These are phyloP conservation scores for Sinodicranocentrus sp. DNA, from an alignment of 2,888 invertebrate genomes.

Conservation along the genomic window DNA sequence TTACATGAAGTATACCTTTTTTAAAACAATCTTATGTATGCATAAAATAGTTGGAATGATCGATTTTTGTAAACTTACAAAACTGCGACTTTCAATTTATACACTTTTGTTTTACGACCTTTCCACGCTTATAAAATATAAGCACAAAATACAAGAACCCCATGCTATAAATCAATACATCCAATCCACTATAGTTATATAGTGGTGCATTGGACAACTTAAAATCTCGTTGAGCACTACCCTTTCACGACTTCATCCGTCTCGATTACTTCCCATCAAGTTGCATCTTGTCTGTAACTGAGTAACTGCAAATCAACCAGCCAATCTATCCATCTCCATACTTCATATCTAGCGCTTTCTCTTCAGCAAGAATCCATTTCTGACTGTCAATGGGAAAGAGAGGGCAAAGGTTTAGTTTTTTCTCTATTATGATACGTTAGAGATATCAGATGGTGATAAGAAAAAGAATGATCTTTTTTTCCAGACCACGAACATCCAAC, in stretches of 20 bases:
- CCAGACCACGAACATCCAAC: background rate
- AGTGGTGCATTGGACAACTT: too few species aligned
- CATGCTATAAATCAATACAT: too few species aligned
- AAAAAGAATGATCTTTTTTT: background rate
- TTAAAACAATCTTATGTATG: too few species aligned
- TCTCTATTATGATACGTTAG: conserved; percentile 5
- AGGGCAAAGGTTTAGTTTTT: conserved; percentile 33
- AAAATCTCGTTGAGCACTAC: too few species aligned
- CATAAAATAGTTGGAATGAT: too few species aligned
- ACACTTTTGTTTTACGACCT: too few species aligned
- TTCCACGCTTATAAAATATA: too few species aligned
- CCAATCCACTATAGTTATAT: too few species aligned
- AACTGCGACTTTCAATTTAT: too few species aligned
- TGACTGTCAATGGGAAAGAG: conserved; percentile 38
- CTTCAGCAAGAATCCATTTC: conserved; percentile 31
- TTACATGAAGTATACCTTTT: too few species aligned
- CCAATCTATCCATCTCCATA: conserved; percentile 40
- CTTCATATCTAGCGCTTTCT: conserved; percentile 19
- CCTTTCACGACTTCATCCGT: conserved; percentile 7
- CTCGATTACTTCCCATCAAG: conserved; percentile 22
- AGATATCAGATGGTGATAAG: conserved; percentile 15
- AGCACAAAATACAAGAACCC: too few species aligned
- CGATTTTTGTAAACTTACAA: too few species aligned
- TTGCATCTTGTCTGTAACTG: conserved; percentile 41
- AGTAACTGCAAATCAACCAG: conserved; percentile 38